phyloP scores from a whole-genome alignment of 2,797 vertebrate genomes.

The Cynodonichthys magdalenae region DNA sequence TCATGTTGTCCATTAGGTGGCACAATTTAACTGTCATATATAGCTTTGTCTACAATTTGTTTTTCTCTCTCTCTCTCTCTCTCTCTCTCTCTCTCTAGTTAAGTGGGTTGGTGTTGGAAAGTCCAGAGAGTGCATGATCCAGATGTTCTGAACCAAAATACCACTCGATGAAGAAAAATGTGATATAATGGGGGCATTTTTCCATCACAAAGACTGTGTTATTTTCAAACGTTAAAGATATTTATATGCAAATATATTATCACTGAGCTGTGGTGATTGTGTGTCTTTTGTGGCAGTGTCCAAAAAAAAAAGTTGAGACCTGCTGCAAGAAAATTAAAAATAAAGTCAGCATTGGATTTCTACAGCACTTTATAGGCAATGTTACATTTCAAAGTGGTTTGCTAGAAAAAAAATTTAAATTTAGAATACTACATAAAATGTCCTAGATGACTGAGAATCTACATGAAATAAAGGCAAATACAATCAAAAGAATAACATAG shows the following conservation, averaged over 20 bases:
- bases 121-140: slow-evolving; percentile 98
- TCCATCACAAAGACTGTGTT: slow-evolving; percentile 31
- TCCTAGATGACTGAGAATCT: too few relatives aligned
- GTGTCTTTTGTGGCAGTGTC: slow-evolving; percentile 20
- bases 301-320: not conserved
- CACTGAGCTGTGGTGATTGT: slow-evolving; percentile 8
- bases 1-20: slow-evolving; percentile 14
- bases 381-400: too few relatives aligned
- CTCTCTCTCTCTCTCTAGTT: slow-evolving; percentile 77
- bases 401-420: too few relatives aligned
- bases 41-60: not conserved
- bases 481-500: too few relatives aligned
- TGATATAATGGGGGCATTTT: slow-evolving; percentile 30
- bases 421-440: too few relatives aligned
- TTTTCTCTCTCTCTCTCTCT: slow-evolving; percentile 15
- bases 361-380: too few relatives aligned
- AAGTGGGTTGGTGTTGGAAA: slow-evolving; percentile 99
- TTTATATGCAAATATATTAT: slow-evolving; percentile 47
- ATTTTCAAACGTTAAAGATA: slow-evolving; percentile 40
- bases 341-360: too few relatives aligned
- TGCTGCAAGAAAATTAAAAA: too few relatives aligned
- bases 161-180: slow-evolving; percentile 25
- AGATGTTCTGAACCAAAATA: slow-evolving; percentile 87
- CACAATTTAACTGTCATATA: slow-evolving; percentile 12
- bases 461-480: too few relatives aligned